Base-by-base conservation (phyloP, 2,888 invertebrate species). In the Neoascia interrupta region DNA sequence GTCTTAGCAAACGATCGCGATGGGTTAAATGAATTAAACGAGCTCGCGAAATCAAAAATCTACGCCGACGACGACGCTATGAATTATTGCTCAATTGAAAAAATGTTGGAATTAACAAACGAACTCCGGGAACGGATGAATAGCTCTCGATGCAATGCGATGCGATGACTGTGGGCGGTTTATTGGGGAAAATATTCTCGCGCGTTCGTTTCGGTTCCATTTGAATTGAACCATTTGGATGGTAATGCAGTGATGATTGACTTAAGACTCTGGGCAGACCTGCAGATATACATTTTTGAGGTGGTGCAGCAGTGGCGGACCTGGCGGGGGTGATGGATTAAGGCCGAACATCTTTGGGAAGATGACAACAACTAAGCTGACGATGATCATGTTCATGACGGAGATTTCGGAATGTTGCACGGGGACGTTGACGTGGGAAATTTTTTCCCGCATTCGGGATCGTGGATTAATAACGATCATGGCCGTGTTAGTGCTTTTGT, bases 391-490 rank as follows among this genome's bases (percentile, higher is more conserved):
- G 76, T 70, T 76, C 70, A 70, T 70, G 69, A 70, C 70, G 70
- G 75, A 69, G 69, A 76, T 76, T 70, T 75, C 51, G 45, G 56
- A 41, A 61, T 28, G 68, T 6, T n/a, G n/a, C 16, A 53, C 70
- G 70, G 76, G 70, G 64, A 70, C 70, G 76, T 76, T 76, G 76
- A 76, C 76, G 76, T 76, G 76, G 76, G 76, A 76, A 76, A 54
- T 63, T 43, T 74, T 56, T 54, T 37, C 34, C 56, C 43, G 54
- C 54, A 10, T 19, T 74, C 70, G 70, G 76, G 70, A 76, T 76
- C 70, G 76, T 76, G 76, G 76, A 76, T 76, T 76, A 76, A 76
- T 76, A 76, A 76, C 70, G 76, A 76, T 70, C 76, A 76, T 76
- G 76, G 70, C 76, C 76, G 76, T 76, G 76, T 76, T 76, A 70